Conservation (phyloP, 2,797 vertebrate species). For the Ambastaia sidthimunki region DNA sequence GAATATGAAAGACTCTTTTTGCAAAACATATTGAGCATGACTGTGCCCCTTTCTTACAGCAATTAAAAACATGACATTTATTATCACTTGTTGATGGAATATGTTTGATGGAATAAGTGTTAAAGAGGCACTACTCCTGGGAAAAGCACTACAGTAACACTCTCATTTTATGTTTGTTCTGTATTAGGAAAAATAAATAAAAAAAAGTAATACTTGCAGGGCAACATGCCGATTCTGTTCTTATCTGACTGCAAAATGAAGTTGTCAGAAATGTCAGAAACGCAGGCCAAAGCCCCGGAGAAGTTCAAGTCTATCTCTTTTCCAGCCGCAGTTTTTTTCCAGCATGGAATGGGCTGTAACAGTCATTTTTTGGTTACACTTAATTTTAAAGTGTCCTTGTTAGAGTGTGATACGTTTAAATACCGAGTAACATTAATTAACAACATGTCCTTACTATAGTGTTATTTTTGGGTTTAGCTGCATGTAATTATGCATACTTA, state of each 20-base stretch:
- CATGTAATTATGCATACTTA: too few species aligned
- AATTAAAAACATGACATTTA: conserved; percentile 8
- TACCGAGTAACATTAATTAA: too few species aligned
- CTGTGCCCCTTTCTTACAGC: background rate
- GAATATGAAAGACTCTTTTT: background rate
- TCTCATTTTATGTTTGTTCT: background rate
- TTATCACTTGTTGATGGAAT: conserved; percentile 37
- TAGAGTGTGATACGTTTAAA: too few species aligned
- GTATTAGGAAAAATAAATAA: conserved; percentile 2
- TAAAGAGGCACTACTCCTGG: conserved; percentile 2
- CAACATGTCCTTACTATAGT: too few species aligned
- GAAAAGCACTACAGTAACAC: background rate
- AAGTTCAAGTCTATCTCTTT: conserved; percentile 10
- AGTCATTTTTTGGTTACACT: background rate
- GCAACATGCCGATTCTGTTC: conserved; percentile 37
- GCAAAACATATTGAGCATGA: conserved; percentile 1
- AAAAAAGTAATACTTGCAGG: background rate
- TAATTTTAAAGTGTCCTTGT: too few species aligned
- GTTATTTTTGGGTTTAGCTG: too few species aligned
- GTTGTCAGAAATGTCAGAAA: conserved; percentile 50
- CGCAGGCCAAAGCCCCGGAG: conserved; percentile 28
- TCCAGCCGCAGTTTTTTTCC: conserved; percentile 29
- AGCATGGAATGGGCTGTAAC: conserved; percentile 30
- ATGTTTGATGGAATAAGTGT: conserved; percentile 10
- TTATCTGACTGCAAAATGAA: conserved; percentile 45